These are phyloP conservation scores for Diuraphis noxia DNA, from an alignment of 1,140 invertebrate species.

Conservation along the genomic window DNA sequence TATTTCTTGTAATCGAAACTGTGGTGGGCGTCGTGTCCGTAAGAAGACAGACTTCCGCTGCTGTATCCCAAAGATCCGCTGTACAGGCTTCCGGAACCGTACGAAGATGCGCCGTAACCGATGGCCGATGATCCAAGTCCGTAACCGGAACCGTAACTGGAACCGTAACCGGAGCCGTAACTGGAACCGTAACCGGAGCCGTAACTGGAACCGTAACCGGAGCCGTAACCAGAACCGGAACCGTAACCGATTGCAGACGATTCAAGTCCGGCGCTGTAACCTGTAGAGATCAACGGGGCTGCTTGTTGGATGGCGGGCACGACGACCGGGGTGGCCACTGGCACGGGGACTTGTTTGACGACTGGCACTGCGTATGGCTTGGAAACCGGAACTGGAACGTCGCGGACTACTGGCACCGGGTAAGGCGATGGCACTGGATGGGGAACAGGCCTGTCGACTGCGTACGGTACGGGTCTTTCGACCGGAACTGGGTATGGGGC, in stretches of 20 bases:
- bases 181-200: neutral
- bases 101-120: neutral
- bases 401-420: slow-evolving; percentile 43
- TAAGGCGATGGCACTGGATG: slow-evolving; percentile 32
- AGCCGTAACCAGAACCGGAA: neutral
- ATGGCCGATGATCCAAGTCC: neutral
- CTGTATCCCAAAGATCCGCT: neutral
- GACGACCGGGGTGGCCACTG: slow-evolving; percentile 8
- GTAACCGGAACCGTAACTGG: neutral
- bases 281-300: neutral
- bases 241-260: neutral
- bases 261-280: neutral
- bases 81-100: neutral
- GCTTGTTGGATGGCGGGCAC: neutral
- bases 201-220: neutral
- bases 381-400: slow-evolving; percentile 47
- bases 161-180: neutral
- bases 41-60: neutral
- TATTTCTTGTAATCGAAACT: slow-evolving; percentile 27
- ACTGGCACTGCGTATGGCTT: slow-evolving; percentile 51
- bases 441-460: slow-evolving; percentile 37
- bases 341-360: neutral
- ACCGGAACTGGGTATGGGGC: slow-evolving; percentile 51
- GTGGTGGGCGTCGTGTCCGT: neutral
- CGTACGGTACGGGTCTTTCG: slow-evolving; percentile 49